Evolutionary conservation across 2,888 invertebrate species (phyloP).

Genomic region (Eumerus sabulonum): DNA sequence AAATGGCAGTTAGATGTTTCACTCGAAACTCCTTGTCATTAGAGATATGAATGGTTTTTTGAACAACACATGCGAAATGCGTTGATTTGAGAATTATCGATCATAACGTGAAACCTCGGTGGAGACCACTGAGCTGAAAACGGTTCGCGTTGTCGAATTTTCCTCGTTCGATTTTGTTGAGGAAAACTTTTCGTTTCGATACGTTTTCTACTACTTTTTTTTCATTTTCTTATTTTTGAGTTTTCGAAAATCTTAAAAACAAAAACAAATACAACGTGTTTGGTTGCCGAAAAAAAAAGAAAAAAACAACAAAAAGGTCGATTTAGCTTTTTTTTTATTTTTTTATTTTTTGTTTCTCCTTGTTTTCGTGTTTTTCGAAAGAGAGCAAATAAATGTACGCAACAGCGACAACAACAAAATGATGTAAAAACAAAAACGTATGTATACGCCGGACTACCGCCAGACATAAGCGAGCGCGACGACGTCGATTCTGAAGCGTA

Average conservation of each 20-base stretch:
- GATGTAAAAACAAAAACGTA: no score
- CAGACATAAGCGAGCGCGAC: conserved; percentile 21
- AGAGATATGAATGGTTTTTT: conserved; percentile 32
- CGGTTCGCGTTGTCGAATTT: conserved; percentile 61
- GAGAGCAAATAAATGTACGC: conserved; percentile 9
- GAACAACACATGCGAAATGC: conserved; percentile 62
- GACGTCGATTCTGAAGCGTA: conserved; percentile 16
- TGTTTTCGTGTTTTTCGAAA: neutral
- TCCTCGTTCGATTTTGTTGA: conserved; percentile 23
- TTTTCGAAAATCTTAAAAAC: conserved; percentile 60
- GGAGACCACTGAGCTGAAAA: conserved; percentile 77
- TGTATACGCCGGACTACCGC: conserved; percentile 27
- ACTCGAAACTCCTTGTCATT: conserved; percentile 40
- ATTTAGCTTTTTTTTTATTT: conserved; percentile 42
- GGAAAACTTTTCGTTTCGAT: conserved; percentile 13
- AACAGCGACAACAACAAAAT: no score
- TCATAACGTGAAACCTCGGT: conserved; percentile 78
- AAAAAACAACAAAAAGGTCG: no score
- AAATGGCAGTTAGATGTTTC: no score
- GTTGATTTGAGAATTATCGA: conserved; percentile 56
- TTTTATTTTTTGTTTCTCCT: conserved; percentile 4
- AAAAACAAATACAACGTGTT: conserved; percentile 46
- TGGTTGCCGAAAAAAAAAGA: no score
- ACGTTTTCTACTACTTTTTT: no score
- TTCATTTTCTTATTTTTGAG: neutral